Conservation (phyloP, 2,797 vertebrate species). For the Carcharodon carcharias region DNA sequence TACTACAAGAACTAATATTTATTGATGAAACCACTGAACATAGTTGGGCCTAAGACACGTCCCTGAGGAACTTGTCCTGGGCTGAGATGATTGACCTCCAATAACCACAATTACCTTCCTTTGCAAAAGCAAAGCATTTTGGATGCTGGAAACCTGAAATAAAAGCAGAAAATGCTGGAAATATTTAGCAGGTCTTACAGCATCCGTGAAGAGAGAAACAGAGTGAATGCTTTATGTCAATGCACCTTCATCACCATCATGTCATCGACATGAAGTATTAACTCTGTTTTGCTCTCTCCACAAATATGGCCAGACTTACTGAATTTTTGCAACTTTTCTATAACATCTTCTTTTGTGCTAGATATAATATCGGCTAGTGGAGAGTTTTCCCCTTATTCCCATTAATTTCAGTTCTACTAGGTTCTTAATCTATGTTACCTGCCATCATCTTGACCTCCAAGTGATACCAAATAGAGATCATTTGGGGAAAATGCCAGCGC, state of each 20-base stretch:
- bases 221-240: too few species aligned
- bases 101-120: background rate
- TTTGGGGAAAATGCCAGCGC: constrained; percentile 76
- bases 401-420: background rate
- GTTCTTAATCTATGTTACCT: constrained; percentile 58
- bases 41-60: background rate
- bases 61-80: background rate
- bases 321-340: background rate
- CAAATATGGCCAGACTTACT: background rate
- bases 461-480: constrained; percentile 73
- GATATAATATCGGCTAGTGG: background rate
- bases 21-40: background rate
- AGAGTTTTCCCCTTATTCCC: background rate
- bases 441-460: constrained; percentile 81
- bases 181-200: too few species aligned
- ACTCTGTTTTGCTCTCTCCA: background rate
- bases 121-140: background rate
- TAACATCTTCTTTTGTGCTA: background rate
- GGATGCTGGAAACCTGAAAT: background rate
- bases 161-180: background rate
- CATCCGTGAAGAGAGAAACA: too few species aligned
- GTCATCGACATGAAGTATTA: background rate
- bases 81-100: background rate
- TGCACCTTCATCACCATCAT: background rate
- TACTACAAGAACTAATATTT: background rate